A percentile compares a stretch with the other conserved stretches of the same genome.
phyloP scores from a whole-genome alignment of 2,888 invertebrate genomes.

The Lottia scabra region DNA sequence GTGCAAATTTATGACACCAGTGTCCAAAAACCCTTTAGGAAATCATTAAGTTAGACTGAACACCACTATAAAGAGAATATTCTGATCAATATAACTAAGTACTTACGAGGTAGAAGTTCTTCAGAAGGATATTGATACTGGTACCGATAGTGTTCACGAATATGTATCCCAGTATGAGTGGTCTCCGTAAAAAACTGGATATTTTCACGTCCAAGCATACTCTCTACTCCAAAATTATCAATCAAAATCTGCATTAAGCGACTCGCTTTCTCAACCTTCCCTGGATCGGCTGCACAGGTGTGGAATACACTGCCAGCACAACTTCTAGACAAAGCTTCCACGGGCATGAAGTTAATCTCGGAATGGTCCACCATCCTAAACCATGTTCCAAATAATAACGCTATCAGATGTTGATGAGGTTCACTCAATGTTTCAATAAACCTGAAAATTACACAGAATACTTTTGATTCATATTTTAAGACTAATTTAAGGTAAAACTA shows the following conservation, averaged over 20 bases:
- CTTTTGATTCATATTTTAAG: too few species aligned
- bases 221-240: slow-evolving; percentile 95
- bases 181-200: slow-evolving; percentile 66
- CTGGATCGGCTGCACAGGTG: slow-evolving; percentile 65
- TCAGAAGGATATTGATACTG: slow-evolving; percentile 61
- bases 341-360: slow-evolving; percentile 67
- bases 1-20: too few species aligned
- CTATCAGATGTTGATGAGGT: slow-evolving; percentile 83
- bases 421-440: slow-evolving; percentile 78
- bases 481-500: too few species aligned
- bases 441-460: too few species aligned
- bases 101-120: slow-evolving; percentile 62
- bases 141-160: slow-evolving; percentile 65
- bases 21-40: too few species aligned
- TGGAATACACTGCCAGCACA: slow-evolving; percentile 69
- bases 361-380: slow-evolving; percentile 68
- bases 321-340: slow-evolving; percentile 68
- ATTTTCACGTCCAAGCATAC: slow-evolving; percentile 82
- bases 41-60: too few species aligned
- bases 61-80: too few species aligned
- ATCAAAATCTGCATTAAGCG: slow-evolving; percentile 97
- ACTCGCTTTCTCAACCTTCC: slow-evolving; percentile 76
- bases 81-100: neutral
- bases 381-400: slow-evolving; percentile 94
- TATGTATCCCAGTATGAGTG: slow-evolving; percentile 64